These are phyloP conservation scores for Coracias cyanogaster DNA, from an alignment of 2,797 vertebrate genomes.

Conservation along the genomic window DNA sequence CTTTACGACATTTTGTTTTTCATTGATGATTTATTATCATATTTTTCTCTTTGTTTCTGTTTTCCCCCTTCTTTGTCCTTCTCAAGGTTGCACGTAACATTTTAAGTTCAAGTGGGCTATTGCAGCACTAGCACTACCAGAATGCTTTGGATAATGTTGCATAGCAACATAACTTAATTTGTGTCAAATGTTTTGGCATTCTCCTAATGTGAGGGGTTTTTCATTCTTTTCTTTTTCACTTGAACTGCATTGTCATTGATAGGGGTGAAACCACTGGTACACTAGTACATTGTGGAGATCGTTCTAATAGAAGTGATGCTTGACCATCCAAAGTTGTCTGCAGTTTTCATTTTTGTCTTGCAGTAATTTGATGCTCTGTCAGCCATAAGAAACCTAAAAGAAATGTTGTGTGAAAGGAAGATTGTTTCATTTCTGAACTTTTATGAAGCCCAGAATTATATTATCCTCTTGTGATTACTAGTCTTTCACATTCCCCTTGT, in stretches of 20 bases:
- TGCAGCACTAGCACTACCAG: not conserved
- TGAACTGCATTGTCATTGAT: not conserved
- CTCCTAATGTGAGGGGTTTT: not conserved
- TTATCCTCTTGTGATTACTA: not conserved
- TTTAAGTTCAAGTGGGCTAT: conserved; percentile 5
- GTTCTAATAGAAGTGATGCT: not conserved
- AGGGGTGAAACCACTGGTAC: not conserved
- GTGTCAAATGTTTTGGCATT: conserved; percentile 43
- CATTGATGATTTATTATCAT: not conserved
- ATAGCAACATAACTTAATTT: conserved; percentile 54
- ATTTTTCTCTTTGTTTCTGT: conserved; percentile 34
- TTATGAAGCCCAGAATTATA: not conserved
- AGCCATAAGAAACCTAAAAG: not conserved
- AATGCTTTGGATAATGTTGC: conserved; percentile 54
- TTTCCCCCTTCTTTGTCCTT: conserved; percentile 10
- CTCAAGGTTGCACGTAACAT: conserved; percentile 8
- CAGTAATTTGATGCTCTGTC: not conserved
- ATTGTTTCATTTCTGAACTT: conserved; percentile 15
- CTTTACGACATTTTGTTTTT: conserved; percentile 14
- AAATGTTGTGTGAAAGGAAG: conserved; percentile 9
- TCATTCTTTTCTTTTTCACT: conserved; percentile 35
- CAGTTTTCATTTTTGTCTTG: not conserved
- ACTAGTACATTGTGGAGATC: not conserved
- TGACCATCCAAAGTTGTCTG: not conserved
- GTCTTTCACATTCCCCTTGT: not conserved